Percentiles rank a stretch among this genome's conserved stretches.
Evolutionary conservation across 1,140 invertebrate genomes (phyloP).

Genomic region (Megalonaias nervosa): DNA sequence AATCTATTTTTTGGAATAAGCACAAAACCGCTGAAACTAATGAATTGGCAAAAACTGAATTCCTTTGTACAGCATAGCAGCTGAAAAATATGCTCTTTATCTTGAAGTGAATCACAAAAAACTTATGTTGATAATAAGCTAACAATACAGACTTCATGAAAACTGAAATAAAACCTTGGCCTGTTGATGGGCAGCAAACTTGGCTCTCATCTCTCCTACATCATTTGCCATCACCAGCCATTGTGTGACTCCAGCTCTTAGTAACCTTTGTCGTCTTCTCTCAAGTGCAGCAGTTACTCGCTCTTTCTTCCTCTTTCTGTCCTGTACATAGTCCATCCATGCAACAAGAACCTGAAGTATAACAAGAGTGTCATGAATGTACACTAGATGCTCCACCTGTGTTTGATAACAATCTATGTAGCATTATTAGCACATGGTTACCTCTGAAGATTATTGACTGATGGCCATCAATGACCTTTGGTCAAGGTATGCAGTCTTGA

Average conservation of each 20-base stretch:
- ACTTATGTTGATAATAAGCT: neutral
- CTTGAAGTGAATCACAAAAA: neutral
- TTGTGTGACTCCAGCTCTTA: constrained; percentile 48
- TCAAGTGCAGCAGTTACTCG: constrained; percentile 44
- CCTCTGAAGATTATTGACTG: no score
- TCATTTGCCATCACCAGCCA: constrained; percentile 57
- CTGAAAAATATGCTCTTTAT: neutral
- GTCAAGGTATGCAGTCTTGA: no score
- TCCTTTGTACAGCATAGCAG: neutral
- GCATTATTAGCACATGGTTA: no score
- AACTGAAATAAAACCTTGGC: constrained; percentile 37
- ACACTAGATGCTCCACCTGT: no score
- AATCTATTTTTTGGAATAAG: no score
- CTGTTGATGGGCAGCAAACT: constrained; percentile 52
- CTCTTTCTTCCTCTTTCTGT: constrained; percentile 45
- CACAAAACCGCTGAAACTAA: no score
- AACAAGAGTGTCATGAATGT: neutral
- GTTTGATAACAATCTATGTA: no score
- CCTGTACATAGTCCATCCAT: constrained; percentile 43
- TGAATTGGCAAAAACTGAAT: neutral
- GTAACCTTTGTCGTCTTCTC: constrained; percentile 28
- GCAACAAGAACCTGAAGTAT: constrained; percentile 45
- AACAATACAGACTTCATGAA: neutral
- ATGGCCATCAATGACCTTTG: no score
- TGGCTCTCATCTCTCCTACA: constrained; percentile 44